These are phyloP conservation scores for Pitangus sulphuratus DNA, from an alignment of 2,797 vertebrate species.

Conservation along the genomic window DNA sequence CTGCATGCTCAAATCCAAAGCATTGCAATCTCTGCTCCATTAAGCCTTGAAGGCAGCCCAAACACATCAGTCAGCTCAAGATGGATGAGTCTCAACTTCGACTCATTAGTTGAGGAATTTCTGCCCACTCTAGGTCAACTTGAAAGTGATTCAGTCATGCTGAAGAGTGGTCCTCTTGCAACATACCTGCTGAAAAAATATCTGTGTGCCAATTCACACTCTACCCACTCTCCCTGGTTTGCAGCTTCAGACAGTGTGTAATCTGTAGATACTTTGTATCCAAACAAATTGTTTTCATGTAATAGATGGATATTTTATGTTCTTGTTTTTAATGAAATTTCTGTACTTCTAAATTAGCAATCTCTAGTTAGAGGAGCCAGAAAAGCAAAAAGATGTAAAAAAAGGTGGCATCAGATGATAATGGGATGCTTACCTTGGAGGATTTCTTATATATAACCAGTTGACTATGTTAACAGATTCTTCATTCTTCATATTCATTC, in stretches of 20 bases:
- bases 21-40: neutral
- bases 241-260: neutral
- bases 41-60: neutral
- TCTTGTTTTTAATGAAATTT: neutral
- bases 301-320: neutral
- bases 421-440: neutral
- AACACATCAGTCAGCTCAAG: neutral
- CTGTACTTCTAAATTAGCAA: neutral
- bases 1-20: neutral
- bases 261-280: neutral
- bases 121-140: neutral
- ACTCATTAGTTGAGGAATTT: neutral
- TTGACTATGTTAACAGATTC: neutral
- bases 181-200: neutral
- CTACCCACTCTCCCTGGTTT: neutral
- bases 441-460: neutral
- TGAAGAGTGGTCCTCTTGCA: neutral
- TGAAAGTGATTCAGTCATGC: neutral
- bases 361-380: neutral
- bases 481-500: neutral
- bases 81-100: neutral
- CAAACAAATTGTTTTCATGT: fast-evolving
- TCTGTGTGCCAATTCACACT: neutral
- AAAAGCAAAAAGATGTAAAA: neutral
- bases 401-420: neutral